Evolutionary conservation across 2,888 invertebrate species (phyloP), one percentile per base, ranked within the genome.

Genomic region (Chaetogeoica ovagalla): DNA sequence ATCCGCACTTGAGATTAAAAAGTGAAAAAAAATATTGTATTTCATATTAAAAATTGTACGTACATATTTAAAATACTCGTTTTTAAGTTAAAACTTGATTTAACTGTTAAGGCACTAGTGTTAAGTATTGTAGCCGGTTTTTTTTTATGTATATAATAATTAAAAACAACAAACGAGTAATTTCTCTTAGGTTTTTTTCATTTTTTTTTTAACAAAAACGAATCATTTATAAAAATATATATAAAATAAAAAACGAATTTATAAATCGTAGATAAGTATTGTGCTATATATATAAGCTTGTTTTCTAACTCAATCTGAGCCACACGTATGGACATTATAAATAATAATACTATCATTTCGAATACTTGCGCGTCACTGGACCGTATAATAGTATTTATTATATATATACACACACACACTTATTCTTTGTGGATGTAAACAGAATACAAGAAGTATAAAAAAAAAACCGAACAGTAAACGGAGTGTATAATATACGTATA

Each of bases 351-450:
- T 60, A 69, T 62, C 23, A 65, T 79, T 70, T 55, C 65, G 30
- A 71, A 79, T 71, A 71, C 70, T 79, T 70, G 62, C 63, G 63
- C 69, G 37, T 71, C 79, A 79, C 63, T 79, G 62, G 79, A 79
- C 71, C 79, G 65, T 79, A 63, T 63, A 79, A 79, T 71, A 55
- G 70, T 71, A 71, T 2, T 52, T 21, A 17, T 21, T 62, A 62
- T 43, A 48, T 48, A 37, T 37, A 30, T 30, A 30, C 4, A 30
- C 4, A 30, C 30, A 30, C 30, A 30, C 30, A 63, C 48, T 43
- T 68, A 30, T 76, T 59, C 43, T 30, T n/a, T n/a, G 66, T 59
- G 59, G 75, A 66, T 68, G 48, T 76, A 48, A 68, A 76, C 39
- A 30, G 66, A 72, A 57, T 70, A 37, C 37, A 55, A 70, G n/a